Percentiles rank a stretch among this genome's conserved stretches.
Conservation (phyloP, 2,113 vertebrate species). For the Nothocercus julius region DNA sequence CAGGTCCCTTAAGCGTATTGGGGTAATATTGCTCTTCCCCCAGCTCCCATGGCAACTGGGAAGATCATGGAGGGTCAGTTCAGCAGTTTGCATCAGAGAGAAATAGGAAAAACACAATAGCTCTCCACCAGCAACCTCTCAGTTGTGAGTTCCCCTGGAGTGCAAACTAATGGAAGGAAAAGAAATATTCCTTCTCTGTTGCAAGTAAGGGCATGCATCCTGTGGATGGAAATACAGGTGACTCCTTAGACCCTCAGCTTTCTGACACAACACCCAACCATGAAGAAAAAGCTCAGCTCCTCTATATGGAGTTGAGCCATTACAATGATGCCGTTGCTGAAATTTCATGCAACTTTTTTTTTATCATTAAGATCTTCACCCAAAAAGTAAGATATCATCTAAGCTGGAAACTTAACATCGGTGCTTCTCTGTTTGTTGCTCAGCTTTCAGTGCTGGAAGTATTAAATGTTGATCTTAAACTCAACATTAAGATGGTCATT, state of each 20-base stretch:
- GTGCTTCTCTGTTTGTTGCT: neutral
- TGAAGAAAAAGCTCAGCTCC: neutral
- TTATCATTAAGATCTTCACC: conserved; percentile 3
- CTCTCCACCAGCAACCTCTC: neutral
- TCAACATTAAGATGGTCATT: neutral
- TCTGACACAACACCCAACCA: neutral
- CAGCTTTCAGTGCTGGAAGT: neutral
- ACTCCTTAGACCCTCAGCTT: neutral
- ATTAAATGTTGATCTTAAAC: neutral
- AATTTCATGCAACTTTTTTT: neutral
- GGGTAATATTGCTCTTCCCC: neutral
- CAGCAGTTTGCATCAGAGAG: neutral
- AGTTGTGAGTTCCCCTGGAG: neutral
- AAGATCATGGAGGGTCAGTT: conserved; percentile 7
- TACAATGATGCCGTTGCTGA: neutral
- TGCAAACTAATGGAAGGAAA: neutral
- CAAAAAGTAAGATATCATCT: conserved; percentile 23
- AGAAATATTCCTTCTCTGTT: neutral
- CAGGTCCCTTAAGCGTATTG: neutral
- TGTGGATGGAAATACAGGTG: neutral
- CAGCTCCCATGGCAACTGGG: conserved; percentile 41
- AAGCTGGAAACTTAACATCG: conserved; percentile 55
- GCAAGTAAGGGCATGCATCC: neutral
- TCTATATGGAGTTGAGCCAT: neutral
- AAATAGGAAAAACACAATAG: neutral